A percentile compares a stretch with the other conserved stretches of the same genome.
Conservation (phyloP, 2,113 vertebrate species). For the Carassius carassius region DNA sequence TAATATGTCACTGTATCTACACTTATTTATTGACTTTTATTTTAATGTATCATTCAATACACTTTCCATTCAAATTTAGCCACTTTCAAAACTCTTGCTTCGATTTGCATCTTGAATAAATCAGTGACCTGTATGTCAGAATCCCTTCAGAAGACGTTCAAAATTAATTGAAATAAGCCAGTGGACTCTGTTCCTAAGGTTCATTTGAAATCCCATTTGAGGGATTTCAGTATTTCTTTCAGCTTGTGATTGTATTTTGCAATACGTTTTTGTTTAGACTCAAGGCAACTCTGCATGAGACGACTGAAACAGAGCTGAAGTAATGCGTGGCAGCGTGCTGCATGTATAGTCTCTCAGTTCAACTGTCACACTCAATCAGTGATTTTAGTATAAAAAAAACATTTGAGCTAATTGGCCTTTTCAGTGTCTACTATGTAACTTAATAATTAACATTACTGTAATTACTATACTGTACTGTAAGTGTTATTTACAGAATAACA, state of each 20-base stretch:
- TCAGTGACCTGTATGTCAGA: not conserved
- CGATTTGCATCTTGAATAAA: not conserved
- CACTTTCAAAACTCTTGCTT: not conserved
- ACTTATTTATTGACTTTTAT: not conserved
- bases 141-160: not conserved
- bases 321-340: conserved; percentile 52
- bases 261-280: not conserved
- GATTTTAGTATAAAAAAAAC: conserved; percentile 48
- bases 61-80: not conserved
- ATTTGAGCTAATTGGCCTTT: not conserved
- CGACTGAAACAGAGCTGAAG: conserved; percentile 25
- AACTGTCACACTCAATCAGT: conserved; percentile 53
- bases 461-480: not conserved
- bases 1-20: not conserved
- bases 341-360: conserved; percentile 50
- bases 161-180: not conserved
- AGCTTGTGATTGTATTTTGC: not conserved
- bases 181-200: not conserved
- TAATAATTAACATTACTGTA: not conserved
- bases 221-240: not conserved
- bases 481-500: no score
- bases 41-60: not conserved
- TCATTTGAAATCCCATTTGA: not conserved
- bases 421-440: not conserved
- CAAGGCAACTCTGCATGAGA: not conserved